phyloP scores from a whole-genome alignment of 2,113 vertebrate genomes.

The Microtus ochrogaster region DNA sequence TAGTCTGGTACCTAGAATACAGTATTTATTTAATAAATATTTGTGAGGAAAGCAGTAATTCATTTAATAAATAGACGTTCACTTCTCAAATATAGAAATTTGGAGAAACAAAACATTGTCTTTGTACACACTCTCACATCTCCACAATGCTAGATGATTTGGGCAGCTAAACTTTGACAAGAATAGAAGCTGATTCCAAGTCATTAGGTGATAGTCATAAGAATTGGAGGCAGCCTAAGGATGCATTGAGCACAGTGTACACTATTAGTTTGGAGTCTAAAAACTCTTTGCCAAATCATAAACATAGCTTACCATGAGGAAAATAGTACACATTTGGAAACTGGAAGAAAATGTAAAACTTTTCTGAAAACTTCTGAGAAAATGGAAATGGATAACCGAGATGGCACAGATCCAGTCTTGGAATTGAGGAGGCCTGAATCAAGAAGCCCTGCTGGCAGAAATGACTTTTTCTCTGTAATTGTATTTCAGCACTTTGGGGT shows the following conservation, averaged over 20 bases:
- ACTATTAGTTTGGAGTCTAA: slow-evolving; percentile 34
- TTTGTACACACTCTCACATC: neutral
- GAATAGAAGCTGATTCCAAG: slow-evolving; percentile 12
- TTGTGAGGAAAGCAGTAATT: slow-evolving; percentile 17
- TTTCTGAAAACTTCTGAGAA: slow-evolving; percentile 15
- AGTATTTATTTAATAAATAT: neutral
- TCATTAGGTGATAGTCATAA: neutral
- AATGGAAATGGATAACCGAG: neutral
- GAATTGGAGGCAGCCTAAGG: neutral
- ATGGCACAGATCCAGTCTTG: neutral
- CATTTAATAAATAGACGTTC: neutral
- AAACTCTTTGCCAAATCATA: slow-evolving; percentile 17
- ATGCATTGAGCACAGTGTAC: neutral
- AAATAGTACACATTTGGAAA: neutral
- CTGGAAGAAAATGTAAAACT: slow-evolving; percentile 31
- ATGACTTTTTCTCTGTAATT: neutral
- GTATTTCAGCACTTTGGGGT: neutral
- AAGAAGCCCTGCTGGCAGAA: slow-evolving; percentile 28
- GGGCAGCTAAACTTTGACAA: neutral
- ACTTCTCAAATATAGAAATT: neutral
- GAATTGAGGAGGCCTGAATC: neutral
- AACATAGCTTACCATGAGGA: neutral
- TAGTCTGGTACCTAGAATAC: neutral
- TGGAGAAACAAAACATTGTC: neutral
- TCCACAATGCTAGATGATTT: neutral